Conservation (phyloP, 2,113 vertebrate genomes). For the Natator depressus region DNA sequence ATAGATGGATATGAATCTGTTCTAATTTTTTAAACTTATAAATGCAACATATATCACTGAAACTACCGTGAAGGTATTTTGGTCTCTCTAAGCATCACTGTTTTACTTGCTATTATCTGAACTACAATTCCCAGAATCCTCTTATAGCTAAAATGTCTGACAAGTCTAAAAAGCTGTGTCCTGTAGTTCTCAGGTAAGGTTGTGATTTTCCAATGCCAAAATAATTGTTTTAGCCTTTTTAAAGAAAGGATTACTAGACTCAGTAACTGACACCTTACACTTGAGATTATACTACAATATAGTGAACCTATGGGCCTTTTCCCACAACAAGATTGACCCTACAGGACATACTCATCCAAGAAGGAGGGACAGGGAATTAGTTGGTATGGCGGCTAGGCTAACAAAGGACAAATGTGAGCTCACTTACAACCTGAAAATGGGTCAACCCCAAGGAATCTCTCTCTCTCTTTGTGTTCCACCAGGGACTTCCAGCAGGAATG, state of each 20-base stretch:
- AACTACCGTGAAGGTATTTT: neutral
- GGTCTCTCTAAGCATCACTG: neutral
- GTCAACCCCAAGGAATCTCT: neutral
- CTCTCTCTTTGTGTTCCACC: neutral
- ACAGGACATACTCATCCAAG: neutral
- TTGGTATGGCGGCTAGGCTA: neutral
- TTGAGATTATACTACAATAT: neutral
- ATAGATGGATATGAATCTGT: neutral
- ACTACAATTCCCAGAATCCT: neutral
- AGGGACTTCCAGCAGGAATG: neutral
- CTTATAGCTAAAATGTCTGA: neutral
- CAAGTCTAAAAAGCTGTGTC: neutral
- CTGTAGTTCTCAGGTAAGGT: neutral
- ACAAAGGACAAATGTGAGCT: neutral
- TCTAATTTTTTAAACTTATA: neutral
- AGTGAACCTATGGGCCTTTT: neutral
- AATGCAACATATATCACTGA: neutral
- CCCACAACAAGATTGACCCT: neutral
- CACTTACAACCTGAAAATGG: neutral
- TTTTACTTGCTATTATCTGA: neutral
- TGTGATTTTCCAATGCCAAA: neutral
- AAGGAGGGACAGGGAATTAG: neutral
- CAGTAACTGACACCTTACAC: neutral
- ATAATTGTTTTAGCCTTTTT: neutral
- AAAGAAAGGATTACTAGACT: neutral